Conservation (phyloP, 2,888 invertebrate genomes). For the Antitype chi region DNA sequence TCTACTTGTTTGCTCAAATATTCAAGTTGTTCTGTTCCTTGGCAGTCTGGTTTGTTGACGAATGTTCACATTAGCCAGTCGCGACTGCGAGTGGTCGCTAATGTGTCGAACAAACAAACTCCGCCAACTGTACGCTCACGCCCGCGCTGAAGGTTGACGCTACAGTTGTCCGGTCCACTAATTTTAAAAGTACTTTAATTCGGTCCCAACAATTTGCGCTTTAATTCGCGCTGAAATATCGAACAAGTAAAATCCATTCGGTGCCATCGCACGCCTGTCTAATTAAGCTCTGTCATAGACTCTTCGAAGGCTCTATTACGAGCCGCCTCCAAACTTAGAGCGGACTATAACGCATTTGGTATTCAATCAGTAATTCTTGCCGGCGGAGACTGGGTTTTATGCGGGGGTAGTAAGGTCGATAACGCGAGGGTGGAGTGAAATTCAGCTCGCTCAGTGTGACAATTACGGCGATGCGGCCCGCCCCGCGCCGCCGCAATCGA, state of each 20-base stretch:
- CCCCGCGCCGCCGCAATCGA: constrained; percentile 93
- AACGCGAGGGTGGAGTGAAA: constrained; percentile 82
- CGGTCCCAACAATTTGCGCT: constrained; percentile 75
- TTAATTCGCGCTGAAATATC: constrained; percentile 81
- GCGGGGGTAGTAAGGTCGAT: constrained; percentile 85
- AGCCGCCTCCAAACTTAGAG: constrained; percentile 89
- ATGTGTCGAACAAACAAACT: constrained; percentile 74
- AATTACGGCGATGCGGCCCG: constrained; percentile 90
- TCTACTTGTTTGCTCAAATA: constrained; percentile 34
- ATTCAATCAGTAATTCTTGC: constrained; percentile 82
- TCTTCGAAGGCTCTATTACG: constrained; percentile 90
- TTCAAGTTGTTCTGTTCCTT: constrained; percentile 30
- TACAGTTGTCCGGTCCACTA: constrained; percentile 69
- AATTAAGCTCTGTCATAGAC: constrained; percentile 90
- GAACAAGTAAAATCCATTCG: constrained; percentile 90
- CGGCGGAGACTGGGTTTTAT: constrained; percentile 81
- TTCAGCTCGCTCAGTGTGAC: constrained; percentile 89
- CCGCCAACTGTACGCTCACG: constrained; percentile 69
- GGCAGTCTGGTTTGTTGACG: constrained; percentile 40
- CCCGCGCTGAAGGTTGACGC: constrained; percentile 59
- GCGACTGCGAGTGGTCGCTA: constrained; percentile 67
- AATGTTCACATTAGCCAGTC: constrained; percentile 54
- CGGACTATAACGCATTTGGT: constrained; percentile 88
- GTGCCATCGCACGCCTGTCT: constrained; percentile 88
- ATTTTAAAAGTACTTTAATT: constrained; percentile 76